Evolutionary conservation across 1,140 invertebrate species (phyloP).

Genomic region (Parapsyche elsis): DNA sequence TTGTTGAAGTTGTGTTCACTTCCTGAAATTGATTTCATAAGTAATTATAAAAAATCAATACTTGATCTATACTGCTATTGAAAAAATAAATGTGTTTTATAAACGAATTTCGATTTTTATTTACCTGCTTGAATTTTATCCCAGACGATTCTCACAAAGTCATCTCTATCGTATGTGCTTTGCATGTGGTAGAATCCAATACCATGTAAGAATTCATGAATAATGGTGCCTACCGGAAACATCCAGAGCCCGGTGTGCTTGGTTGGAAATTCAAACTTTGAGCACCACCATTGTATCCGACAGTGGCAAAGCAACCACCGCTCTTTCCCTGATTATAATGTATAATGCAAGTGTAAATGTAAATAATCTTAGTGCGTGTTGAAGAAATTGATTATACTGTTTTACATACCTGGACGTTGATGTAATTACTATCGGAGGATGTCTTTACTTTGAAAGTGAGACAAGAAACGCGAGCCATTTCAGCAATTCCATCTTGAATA

Average conservation of each 20-base stretch:
- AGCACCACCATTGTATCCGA: slow-evolving; percentile 65
- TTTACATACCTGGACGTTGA: background rate
- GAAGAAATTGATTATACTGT: too few species aligned
- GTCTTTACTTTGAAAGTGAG: slow-evolving; percentile 18
- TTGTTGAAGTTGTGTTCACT: slow-evolving; percentile 78
- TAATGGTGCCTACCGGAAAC: slow-evolving; percentile 70
- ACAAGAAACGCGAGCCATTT: background rate
- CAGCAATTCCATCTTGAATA: slow-evolving; percentile 11
- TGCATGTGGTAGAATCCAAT: slow-evolving; percentile 81
- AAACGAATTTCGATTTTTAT: background rate
- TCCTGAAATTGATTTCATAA: slow-evolving; percentile 65
- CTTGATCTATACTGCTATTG: background rate
- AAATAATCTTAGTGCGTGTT: too few species aligned
- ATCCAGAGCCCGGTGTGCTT: slow-evolving; percentile 64
- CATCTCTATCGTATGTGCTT: slow-evolving; percentile 75
- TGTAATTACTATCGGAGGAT: background rate
- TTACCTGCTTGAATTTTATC: slow-evolving; percentile 73
- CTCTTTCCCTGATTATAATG: slow-evolving; percentile 61
- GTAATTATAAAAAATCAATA: too few species aligned
- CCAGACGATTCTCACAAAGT: slow-evolving; percentile 74
- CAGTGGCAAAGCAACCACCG: slow-evolving; percentile 68
- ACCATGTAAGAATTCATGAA: slow-evolving; percentile 77
- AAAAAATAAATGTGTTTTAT: background rate
- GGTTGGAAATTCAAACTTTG: slow-evolving; percentile 67
- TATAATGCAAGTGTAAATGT: too few species aligned